phyloP scores from a whole-genome alignment of 2,888 invertebrate genomes.

The Meteorus cinctellus region DNA sequence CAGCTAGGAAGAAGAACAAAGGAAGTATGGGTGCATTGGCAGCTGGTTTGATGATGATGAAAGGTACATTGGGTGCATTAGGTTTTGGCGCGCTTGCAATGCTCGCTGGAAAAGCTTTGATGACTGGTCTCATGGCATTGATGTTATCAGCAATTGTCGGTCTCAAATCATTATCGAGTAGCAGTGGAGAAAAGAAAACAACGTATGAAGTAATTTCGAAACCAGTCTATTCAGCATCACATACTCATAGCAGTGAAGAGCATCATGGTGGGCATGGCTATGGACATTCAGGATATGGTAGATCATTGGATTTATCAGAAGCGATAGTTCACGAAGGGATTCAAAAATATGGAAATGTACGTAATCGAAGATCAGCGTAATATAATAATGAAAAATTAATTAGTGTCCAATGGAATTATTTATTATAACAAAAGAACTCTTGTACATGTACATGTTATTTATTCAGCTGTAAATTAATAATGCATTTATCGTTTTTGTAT shows the following conservation, averaged over 20 bases:
- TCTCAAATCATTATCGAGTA: conserved; percentile 79
- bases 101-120: conserved; percentile 87
- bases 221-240: conserved; percentile 83
- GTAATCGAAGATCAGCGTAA: conserved; percentile 65
- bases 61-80: conserved; percentile 83
- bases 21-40: conserved; percentile 71
- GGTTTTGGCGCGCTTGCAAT: conserved; percentile 85
- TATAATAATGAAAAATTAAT: conserved; percentile 43
- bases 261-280: conserved; percentile 78
- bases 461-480: conserved; percentile 13
- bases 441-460: conserved; percentile 11
- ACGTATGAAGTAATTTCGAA: conserved; percentile 91
- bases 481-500: conserved; percentile 23
- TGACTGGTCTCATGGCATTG: conserved; percentile 87
- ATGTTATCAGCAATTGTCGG: conserved; percentile 86
- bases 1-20: conserved; percentile 71
- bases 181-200: conserved; percentile 80
- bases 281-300: conserved; percentile 75
- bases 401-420: conserved; percentile 18
- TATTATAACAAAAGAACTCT: conserved; percentile 24
- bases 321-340: conserved; percentile 69
- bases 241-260: conserved; percentile 80
- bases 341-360: conserved; percentile 69
- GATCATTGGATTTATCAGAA: conserved; percentile 74
- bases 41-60: conserved; percentile 77